Conservation (phyloP, 2,888 invertebrate species). For the Watsonalla cultraria region DNA sequence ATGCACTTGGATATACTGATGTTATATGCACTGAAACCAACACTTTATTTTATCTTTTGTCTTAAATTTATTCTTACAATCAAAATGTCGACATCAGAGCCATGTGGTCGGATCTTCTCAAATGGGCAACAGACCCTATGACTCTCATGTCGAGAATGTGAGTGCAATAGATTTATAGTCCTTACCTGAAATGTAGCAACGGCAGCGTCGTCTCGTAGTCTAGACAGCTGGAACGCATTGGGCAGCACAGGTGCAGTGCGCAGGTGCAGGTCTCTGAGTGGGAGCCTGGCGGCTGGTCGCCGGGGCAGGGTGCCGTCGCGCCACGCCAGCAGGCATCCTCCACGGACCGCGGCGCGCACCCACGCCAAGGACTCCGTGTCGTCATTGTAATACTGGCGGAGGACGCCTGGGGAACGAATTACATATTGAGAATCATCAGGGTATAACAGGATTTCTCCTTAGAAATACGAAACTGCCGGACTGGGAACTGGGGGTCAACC, state of each 20-base stretch:
- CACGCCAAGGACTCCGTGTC: conserved; percentile 61
- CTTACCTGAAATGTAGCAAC: conserved; percentile 73
- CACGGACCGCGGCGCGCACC: conserved; percentile 67
- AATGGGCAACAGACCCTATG: too few species aligned
- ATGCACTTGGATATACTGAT: too few species aligned
- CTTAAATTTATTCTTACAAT: too few species aligned
- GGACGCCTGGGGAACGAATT: conserved; percentile 49
- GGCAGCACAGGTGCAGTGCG: conserved; percentile 56
- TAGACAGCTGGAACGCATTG: conserved; percentile 69
- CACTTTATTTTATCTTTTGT: too few species aligned
- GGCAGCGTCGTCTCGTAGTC: conserved; percentile 64
- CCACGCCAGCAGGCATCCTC: conserved; percentile 67
- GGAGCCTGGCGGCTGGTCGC: conserved; percentile 58
- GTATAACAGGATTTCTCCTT: background rate
- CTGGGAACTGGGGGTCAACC: too few species aligned
- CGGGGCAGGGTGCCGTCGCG: conserved; percentile 71
- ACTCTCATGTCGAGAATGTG: too few species aligned
- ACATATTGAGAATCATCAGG: background rate
- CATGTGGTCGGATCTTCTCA: too few species aligned
- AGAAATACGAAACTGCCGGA: background rate
- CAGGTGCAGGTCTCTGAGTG: conserved; percentile 61
- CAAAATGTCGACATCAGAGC: too few species aligned
- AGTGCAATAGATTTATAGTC: background rate
- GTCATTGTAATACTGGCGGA: conserved; percentile 69
- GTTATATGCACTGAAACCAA: too few species aligned